phyloP scores from a whole-genome alignment of 2,797 vertebrate genomes.

The Thaleichthys pacificus region DNA sequence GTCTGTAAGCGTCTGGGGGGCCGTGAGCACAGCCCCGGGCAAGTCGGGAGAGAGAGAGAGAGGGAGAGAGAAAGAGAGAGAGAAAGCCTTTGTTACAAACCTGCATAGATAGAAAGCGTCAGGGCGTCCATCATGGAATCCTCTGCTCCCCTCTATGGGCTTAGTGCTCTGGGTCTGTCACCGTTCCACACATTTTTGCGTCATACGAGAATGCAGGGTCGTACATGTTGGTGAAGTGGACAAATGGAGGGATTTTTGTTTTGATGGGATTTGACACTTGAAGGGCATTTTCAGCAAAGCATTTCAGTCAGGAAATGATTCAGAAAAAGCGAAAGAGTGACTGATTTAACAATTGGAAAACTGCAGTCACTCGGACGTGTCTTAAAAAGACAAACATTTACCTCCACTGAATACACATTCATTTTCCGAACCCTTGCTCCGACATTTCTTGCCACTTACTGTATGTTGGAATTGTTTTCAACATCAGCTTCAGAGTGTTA shows the following conservation, averaged over 20 bases:
- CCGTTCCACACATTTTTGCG: constrained; percentile 60
- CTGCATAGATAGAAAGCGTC: constrained; percentile 68
- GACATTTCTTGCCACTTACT: constrained; percentile 57
- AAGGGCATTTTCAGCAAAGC: constrained; percentile 33
- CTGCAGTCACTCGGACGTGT: background rate
- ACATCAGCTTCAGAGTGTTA: constrained; percentile 52
- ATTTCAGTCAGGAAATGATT: constrained; percentile 32
- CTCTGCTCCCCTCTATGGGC: constrained; percentile 38
- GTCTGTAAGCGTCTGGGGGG: constrained; percentile 77
- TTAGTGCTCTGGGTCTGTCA: constrained; percentile 34
- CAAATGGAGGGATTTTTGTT: constrained; percentile 20
- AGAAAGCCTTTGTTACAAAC: constrained; percentile 71
- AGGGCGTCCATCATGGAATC: constrained; percentile 68
- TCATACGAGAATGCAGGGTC: constrained; percentile 49
- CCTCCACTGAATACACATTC: background rate
- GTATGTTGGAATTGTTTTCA: constrained; percentile 77
- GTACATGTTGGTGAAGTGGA: constrained; percentile 17
- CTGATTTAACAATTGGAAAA: constrained; percentile 2
- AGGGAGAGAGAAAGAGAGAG: too few relatives aligned
- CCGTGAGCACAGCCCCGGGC: constrained; percentile 63
- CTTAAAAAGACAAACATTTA: background rate
- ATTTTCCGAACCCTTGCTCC: background rate
- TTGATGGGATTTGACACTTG: constrained; percentile 37
- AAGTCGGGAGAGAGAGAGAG: background rate
- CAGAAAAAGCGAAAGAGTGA: constrained; percentile 18